These are phyloP conservation scores for Miniopterus natalensis DNA, from an alignment of 2,113 vertebrate genomes.

Conservation along the genomic window DNA sequence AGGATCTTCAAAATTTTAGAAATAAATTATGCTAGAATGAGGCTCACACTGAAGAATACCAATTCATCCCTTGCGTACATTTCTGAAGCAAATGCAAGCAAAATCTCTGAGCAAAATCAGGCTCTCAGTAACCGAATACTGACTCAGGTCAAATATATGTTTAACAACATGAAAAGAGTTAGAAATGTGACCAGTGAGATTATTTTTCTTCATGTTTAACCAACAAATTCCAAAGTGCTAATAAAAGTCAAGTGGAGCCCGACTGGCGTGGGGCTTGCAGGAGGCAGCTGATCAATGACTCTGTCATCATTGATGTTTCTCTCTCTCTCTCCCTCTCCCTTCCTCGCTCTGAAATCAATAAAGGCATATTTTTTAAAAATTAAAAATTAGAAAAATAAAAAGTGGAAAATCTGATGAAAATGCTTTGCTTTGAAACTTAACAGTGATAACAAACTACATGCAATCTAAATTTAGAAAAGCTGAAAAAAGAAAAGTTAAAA, in stretches of 20 bases:
- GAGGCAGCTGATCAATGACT: too few relatives aligned
- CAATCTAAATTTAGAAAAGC: background rate
- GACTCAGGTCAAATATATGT: background rate
- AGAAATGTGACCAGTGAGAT: background rate
- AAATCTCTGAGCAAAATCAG: background rate
- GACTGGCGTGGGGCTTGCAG: too few relatives aligned
- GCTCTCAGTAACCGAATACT: background rate
- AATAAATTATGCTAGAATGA: constrained; percentile 51
- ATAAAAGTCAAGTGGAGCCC: background rate
- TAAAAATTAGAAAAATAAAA: background rate
- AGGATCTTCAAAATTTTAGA: constrained; percentile 62
- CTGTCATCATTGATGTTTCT: too few relatives aligned
- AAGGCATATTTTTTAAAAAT: too few relatives aligned
- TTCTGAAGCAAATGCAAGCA: constrained; percentile 33
- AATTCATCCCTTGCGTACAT: background rate
- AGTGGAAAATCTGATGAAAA: background rate
- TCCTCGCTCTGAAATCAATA: too few relatives aligned
- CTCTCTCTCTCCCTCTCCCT: too few relatives aligned
- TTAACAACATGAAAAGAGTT: background rate
- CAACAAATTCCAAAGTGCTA: background rate
- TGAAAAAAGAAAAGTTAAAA: background rate
- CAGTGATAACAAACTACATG: background rate
- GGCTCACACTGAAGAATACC: constrained; percentile 16
- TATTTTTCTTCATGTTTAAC: background rate
- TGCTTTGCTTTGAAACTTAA: background rate